These are phyloP conservation scores for Oxyteleia sp. DNA, from an alignment of 2,888 invertebrate species.

Conservation along the genomic window DNA sequence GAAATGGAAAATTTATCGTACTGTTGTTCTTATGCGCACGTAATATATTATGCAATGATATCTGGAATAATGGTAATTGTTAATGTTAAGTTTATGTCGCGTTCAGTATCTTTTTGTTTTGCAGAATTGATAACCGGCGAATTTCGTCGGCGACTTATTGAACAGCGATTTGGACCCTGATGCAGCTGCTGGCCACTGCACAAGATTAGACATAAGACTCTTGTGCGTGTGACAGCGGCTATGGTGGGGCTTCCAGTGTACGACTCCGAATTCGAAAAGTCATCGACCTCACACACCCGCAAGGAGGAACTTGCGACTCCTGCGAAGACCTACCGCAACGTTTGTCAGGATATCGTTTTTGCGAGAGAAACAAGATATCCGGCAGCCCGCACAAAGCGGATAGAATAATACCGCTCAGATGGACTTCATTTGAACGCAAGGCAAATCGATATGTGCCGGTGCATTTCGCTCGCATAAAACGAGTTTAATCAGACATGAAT, in stretches of 20 bases:
- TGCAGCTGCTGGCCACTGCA: constrained; percentile 99
- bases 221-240: constrained; percentile 99
- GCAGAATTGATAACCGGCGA: constrained; percentile 9
- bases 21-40: not conserved
- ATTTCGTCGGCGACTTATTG: not conserved
- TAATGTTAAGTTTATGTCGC: not conserved
- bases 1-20: not conserved
- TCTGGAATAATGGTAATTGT: not conserved
- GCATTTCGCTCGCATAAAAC: not conserved
- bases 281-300: constrained; percentile 44
- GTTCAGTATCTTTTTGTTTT: constrained; percentile 4
- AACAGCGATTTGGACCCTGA: constrained; percentile 90
- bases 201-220: constrained; percentile 97
- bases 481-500: not conserved
- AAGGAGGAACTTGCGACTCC: constrained; percentile 38
- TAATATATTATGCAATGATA: constrained; percentile 15
- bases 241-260: constrained; percentile 92
- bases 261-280: constrained; percentile 88
- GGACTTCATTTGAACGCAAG: not conserved
- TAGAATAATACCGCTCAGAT: constrained; percentile 21
- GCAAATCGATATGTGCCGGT: not conserved
- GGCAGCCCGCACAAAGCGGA: constrained; percentile 10
- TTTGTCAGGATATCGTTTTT: constrained; percentile 48
- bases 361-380: constrained; percentile 45
- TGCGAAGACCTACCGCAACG: constrained; percentile 71